Conservation (phyloP, 2,113 vertebrate species). For the Panthera leo region DNA sequence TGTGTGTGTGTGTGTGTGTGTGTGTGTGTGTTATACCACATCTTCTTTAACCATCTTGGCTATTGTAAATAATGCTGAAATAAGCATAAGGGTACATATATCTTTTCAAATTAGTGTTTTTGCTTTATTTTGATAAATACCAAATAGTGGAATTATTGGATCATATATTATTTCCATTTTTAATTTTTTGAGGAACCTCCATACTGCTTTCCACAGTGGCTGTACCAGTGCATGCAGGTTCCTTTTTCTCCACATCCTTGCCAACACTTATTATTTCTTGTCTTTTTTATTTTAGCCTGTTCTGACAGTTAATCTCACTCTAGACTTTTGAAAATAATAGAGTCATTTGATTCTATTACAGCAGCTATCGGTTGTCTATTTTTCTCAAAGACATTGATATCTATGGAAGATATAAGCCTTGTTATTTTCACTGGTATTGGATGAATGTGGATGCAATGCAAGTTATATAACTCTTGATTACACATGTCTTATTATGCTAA, state of each 20-base stretch:
- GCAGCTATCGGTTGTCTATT: neutral
- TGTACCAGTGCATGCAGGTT: neutral
- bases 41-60: neutral
- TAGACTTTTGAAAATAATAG: constrained; percentile 4
- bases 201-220: neutral
- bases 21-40: neutral
- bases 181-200: neutral
- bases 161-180: neutral
- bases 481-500: neutral
- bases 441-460: neutral
- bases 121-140: neutral
- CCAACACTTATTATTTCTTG: neutral
- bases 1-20: neutral
- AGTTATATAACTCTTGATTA: constrained; percentile 14
- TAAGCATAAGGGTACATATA: neutral
- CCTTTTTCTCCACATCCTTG: neutral
- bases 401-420: neutral
- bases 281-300: neutral
- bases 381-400: neutral
- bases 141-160: neutral
- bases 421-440: constrained; percentile 11
- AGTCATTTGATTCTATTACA: neutral
- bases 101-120: neutral
- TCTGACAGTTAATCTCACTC: neutral
- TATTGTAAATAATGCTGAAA: neutral